Conservation (phyloP, 2,797 vertebrate genomes). For the Orientallactaga sibirica region DNA sequence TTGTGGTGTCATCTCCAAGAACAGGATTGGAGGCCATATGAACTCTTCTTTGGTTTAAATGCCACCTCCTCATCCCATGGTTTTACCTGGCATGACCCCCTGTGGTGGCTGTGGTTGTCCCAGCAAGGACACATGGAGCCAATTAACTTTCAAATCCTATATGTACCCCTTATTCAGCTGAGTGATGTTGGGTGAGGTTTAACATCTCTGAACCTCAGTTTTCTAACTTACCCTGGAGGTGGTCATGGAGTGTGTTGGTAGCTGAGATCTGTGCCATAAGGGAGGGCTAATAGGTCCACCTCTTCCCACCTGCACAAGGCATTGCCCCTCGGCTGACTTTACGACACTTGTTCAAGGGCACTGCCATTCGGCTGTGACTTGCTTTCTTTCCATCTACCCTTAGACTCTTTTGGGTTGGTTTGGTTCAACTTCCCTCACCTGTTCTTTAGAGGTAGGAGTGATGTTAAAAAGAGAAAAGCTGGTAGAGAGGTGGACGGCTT, state of each 20-base stretch:
- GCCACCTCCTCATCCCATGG: too few species aligned
- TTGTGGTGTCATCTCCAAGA: neutral
- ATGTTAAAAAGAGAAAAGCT: neutral
- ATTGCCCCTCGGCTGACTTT: neutral
- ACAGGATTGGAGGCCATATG: neutral
- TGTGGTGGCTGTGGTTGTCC: accelerated
- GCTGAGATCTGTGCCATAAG: neutral
- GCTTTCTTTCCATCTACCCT: neutral
- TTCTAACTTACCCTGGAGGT: neutral
- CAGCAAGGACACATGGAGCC: neutral
- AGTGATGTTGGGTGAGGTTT: neutral
- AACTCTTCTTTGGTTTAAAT: neutral
- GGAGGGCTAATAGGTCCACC: neutral
- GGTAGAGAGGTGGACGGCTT: neutral
- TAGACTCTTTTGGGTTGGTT: neutral
- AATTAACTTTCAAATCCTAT: neutral
- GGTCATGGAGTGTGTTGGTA: neutral
- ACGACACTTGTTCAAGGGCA: neutral
- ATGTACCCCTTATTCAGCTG: neutral
- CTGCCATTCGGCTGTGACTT: neutral
- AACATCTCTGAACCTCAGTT: neutral
- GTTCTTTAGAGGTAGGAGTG: neutral
- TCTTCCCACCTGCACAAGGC: neutral
- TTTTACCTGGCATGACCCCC: too few species aligned
- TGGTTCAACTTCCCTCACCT: neutral